A percentile compares a stretch with the other conserved stretches of the same genome.
Evolutionary conservation across 2,797 vertebrate species (phyloP).

Genomic region (Heterohyrax brucei): DNA sequence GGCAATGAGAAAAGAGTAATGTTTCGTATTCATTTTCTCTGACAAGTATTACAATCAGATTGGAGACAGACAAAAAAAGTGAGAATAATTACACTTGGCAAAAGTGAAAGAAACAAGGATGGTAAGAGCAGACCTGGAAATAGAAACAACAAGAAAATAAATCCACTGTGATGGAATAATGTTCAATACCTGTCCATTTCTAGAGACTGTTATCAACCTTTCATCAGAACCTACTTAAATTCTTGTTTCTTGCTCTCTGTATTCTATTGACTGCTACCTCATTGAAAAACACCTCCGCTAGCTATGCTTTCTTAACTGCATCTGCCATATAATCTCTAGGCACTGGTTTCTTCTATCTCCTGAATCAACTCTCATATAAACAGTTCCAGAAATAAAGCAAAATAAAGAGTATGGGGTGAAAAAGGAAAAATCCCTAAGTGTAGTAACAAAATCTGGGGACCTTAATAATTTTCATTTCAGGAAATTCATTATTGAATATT

Average conservation of each 20-base stretch:
- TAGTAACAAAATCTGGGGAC: background rate
- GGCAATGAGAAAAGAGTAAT: slow-evolving; percentile 78
- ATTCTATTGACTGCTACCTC: background rate
- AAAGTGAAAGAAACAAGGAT: slow-evolving; percentile 62
- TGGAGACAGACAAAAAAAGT: slow-evolving; percentile 47
- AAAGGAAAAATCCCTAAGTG: background rate
- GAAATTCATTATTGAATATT: background rate
- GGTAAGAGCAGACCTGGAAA: slow-evolving; percentile 48
- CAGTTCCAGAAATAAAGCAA: background rate
- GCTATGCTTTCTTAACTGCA: background rate
- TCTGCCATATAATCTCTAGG: background rate
- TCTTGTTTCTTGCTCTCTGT: background rate
- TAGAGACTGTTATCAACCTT: slow-evolving; percentile 4
- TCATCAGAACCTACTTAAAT: slow-evolving; percentile 33
- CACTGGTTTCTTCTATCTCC: background rate
- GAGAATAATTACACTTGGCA: slow-evolving; percentile 63
- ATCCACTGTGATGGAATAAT: background rate
- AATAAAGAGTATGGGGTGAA: background rate
- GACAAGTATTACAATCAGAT: slow-evolving; percentile 75
- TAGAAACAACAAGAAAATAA: background rate
- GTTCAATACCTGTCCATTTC: background rate
- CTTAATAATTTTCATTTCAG: background rate
- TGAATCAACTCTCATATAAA: background rate
- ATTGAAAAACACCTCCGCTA: slow-evolving; percentile 27
- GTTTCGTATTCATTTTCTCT: slow-evolving; percentile 73